A percentile compares a stretch with the other conserved stretches of the same genome.
These are phyloP conservation scores for Drosophila kanekoi DNA, from an alignment of 2,888 invertebrate genomes.

Conservation along the genomic window DNA sequence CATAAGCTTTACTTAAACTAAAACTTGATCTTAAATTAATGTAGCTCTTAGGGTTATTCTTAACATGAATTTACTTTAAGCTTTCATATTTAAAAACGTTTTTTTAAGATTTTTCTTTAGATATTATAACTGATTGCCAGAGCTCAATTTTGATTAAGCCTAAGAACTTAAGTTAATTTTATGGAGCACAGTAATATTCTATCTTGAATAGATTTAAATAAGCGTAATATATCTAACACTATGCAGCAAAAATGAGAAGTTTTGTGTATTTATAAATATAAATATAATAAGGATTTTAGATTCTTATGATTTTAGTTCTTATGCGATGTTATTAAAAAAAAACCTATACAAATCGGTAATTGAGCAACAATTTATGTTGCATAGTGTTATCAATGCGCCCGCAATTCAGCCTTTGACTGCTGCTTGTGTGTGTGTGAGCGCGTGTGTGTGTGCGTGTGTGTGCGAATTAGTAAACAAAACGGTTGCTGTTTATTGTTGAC, in stretches of 20 bases:
- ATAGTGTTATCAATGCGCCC: slow-evolving; percentile 23
- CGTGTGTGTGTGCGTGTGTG: slow-evolving; percentile 16
- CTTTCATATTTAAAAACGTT: no score
- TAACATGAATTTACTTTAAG: no score
- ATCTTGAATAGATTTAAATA: slow-evolving; percentile 15
- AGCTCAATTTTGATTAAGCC: neutral
- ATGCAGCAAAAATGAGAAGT: neutral
- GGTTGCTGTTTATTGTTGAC: slow-evolving; percentile 54
- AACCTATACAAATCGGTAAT: neutral
- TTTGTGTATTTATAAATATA: no score
- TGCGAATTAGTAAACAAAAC: slow-evolving; percentile 69
- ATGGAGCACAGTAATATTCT: no score
- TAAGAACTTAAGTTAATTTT: no score
- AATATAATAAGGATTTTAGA: no score
- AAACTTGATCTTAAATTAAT: no score
- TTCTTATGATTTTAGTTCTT: no score
- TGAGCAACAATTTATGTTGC: slow-evolving; percentile 9
- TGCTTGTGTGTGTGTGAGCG: slow-evolving; percentile 13
- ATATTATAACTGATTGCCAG: neutral
- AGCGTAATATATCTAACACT: slow-evolving; percentile 6
- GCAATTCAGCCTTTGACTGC: slow-evolving; percentile 20
- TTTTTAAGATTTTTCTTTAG: no score
- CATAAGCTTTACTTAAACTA: no score
- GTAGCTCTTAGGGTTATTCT: no score
- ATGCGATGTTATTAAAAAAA: no score